Evolutionary conservation across 2,888 invertebrate genomes (phyloP), one percentile per base, ranked within the genome.

Genomic region (Amphipyra berbera): DNA sequence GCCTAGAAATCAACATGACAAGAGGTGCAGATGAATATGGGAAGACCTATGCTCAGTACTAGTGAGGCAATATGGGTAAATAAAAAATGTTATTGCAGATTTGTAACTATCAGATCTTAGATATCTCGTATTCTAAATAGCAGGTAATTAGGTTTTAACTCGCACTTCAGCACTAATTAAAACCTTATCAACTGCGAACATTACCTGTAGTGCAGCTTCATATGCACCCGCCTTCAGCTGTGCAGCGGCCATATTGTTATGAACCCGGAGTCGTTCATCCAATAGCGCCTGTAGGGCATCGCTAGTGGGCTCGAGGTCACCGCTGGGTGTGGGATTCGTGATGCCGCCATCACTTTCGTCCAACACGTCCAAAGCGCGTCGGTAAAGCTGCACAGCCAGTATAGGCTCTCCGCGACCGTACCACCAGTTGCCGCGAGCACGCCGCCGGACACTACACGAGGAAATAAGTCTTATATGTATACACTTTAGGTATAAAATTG

Each of bases 231-330:
- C 97, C 95, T 98, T 98, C 75, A 99, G 95, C 91, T 99, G 98
- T 12, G 98, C 98, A 69, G 98, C 98, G 12, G 98, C 98, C 95
- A 99, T 96, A 88, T 99, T 99, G 87, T 99, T 99, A 82, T 97
- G 97, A 0, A 98, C 97, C 82, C 97, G 96, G 54, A 98, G 93
- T 70, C 98, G 94, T 83, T 98, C 97, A 56, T 98, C 98, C 35
- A 98, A 85, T 53, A 98, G 85, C 40, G 95, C 83, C 56, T 85
- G 81, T 6, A 95, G 75, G 0, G 85, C 87, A 0, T 88, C 88
- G 0, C 90, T 86, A 0, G 88, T 74, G 10, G 92, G 88, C 6
- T 87, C 68, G 12, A 95, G 73, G 3, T 93, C 95, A 0, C 95
- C 95, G 33, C 90, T 88, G 2, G 95, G 88, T 8, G 95, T 95